A percentile compares a stretch with the other conserved stretches of the same genome.
Conservation (phyloP, 1,140 invertebrate genomes). For the Hestina assimilis region DNA sequence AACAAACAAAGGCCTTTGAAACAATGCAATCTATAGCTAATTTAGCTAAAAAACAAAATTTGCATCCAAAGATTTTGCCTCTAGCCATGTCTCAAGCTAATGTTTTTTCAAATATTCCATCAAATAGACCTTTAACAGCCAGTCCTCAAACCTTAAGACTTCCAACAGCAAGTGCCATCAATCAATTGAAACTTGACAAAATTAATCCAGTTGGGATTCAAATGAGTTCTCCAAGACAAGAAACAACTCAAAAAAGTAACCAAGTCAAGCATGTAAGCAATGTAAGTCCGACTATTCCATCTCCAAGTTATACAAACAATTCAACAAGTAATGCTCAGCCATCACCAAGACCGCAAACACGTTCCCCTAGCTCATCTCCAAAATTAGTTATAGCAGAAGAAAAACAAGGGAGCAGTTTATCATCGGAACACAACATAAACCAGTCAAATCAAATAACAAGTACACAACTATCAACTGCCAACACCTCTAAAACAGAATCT, state of each 20-base stretch:
- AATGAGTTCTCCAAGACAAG: constrained; percentile 40
- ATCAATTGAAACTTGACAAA: constrained; percentile 63
- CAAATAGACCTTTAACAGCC: constrained; percentile 45
- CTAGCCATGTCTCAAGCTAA: constrained; percentile 45
- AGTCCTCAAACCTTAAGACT: constrained; percentile 49
- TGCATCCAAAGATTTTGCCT: constrained; percentile 53
- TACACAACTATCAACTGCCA: constrained; percentile 53
- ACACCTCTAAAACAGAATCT: constrained; percentile 48
- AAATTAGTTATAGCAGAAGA: constrained; percentile 77
- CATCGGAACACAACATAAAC: constrained; percentile 50
- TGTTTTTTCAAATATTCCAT: constrained; percentile 47
- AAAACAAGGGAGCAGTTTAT: constrained; percentile 53
- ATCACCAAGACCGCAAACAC: constrained; percentile 66
- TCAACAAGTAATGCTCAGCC: constrained; percentile 48
- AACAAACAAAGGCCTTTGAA: constrained; percentile 73
- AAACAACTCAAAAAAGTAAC: constrained; percentile 44
- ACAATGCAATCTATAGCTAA: constrained; percentile 77
- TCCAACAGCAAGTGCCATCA: constrained; percentile 47
- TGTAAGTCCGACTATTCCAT: constrained; percentile 37
- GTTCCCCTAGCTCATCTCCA: constrained; percentile 76
- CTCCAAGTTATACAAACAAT: constrained; percentile 47
- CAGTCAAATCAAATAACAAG: constrained; percentile 69
- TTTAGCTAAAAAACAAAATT: constrained; percentile 72
- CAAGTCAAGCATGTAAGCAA: constrained; percentile 39
- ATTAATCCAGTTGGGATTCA: constrained; percentile 28